These are phyloP conservation scores for Xylota segnis DNA, from an alignment of 2,888 invertebrate species.

Conservation along the genomic window DNA sequence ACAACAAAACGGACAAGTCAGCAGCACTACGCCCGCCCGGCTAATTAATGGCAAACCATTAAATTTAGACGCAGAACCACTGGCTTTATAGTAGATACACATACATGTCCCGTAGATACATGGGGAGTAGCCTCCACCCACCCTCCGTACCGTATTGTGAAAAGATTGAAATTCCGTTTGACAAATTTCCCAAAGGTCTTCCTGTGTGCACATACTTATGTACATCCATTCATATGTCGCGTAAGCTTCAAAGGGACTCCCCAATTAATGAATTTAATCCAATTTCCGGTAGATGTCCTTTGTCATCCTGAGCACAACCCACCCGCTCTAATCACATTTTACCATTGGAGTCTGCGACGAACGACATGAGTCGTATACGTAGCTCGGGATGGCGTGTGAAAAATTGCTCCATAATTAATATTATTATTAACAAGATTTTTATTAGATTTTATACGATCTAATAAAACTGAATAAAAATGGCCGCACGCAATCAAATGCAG, in stretches of 20 bases:
- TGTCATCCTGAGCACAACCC: constrained; percentile 2
- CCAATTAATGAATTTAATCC: constrained; percentile 38
- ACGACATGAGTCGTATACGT: not conserved
- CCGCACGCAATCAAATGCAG: constrained; percentile 44
- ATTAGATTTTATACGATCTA: constrained; percentile 50
- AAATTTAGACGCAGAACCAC: constrained; percentile 20
- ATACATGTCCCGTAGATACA: constrained; percentile 5
- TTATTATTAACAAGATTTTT: constrained; percentile 56
- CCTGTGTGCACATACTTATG: not conserved
- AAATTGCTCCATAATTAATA: constrained; percentile 51
- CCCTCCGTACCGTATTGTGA: not conserved
- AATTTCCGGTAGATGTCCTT: constrained; percentile 29
- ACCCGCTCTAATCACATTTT: constrained; percentile 20
- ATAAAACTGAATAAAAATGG: constrained; percentile 57
- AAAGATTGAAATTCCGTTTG: constrained; percentile 32
- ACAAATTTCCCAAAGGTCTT: constrained; percentile 31
- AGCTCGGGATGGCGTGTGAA: constrained; percentile 15
- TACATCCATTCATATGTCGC: too few relatives aligned
- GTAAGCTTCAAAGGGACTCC: not conserved
- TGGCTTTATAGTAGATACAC: constrained; percentile 26
- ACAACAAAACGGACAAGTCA: not conserved
- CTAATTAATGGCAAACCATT: constrained; percentile 50
- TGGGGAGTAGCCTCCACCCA: not conserved
- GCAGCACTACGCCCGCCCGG: not conserved
- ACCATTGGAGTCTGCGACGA: not conserved